Evolutionary conservation across 1,140 invertebrate genomes (phyloP), one percentile per base, ranked within the genome.

Genomic region (Aphidius gifuensis): DNA sequence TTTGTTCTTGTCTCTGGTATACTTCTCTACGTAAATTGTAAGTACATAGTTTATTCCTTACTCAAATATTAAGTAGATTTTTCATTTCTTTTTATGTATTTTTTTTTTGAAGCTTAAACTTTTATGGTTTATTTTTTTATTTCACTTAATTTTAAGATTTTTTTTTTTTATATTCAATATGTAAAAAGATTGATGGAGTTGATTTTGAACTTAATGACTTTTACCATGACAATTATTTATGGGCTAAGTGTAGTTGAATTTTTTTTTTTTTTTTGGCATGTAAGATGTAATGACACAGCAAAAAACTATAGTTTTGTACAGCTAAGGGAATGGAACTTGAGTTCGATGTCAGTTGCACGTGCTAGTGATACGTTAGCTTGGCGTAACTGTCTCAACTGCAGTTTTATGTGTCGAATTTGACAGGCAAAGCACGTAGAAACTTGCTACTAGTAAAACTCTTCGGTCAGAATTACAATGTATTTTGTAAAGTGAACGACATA

Each of bases 21-120:
- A 54, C 76, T 85, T 32, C 78, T 86, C 8, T 85, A 85, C 70
- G 83, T 85, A 67, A 85, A 85, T 71, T 85, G 85, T 86, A 73
- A 84, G 83, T 85, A 66, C 11, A 54, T 32, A 6, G 32, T 39
- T 32, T 32, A 32, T 3, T 32, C 23, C 4, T 32, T 32, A 32
- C 2, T 16, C 1, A 16, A 16, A 16, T 16, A 16, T 16, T 16
- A 16, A 16, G 1, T 16, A 16, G 16, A 16, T 16, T 16, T 1
- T 16, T 16, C 16, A 16, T 16, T 16, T 32, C 23, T 32, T 32
- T 32, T 32, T 32, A 16, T 16, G 1, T 16, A 16, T 0, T 32
- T 44, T 51, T 44, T 51, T 9, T 39, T 46, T 39, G 1, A n/a
- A 32, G 32, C 16, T 16, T 16, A 16, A 16, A 16, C 16, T 16